phyloP scores from a whole-genome alignment of 1,140 invertebrate species.

The Belonocnema kinseyi region DNA sequence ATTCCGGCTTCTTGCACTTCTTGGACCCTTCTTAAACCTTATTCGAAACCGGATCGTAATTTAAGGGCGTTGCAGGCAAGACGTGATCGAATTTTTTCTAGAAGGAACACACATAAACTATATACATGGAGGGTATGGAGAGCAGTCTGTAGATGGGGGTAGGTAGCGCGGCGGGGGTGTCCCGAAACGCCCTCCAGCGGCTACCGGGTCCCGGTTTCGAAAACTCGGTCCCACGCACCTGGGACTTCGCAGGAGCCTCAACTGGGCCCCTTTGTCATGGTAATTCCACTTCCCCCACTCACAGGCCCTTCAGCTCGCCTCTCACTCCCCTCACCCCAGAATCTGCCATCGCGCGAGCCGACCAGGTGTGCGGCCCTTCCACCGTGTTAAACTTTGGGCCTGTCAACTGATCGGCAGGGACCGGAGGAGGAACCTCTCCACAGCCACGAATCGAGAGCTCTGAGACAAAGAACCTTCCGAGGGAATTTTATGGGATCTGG shows the following conservation, averaged over 20 bases:
- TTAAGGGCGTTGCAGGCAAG: constrained; percentile 35
- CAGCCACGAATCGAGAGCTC: constrained; percentile 41
- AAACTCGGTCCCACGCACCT: constrained; percentile 71
- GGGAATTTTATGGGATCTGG: constrained; percentile 10
- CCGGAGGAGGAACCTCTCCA: constrained; percentile 55
- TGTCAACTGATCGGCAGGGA: constrained; percentile 45
- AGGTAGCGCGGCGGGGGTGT: constrained; percentile 66
- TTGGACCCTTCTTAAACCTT: constrained; percentile 6
- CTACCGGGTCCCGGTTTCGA: constrained; percentile 61
- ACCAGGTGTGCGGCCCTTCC: constrained; percentile 64
- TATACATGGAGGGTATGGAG: constrained; percentile 32
- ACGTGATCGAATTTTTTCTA: constrained; percentile 43
- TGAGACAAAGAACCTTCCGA: constrained; percentile 48
- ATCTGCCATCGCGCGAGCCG: constrained; percentile 50
- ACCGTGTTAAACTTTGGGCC: constrained; percentile 40
- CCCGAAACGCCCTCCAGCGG: constrained; percentile 63
- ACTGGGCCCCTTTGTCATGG: constrained; percentile 67
- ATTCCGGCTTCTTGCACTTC: constrained; percentile 26
- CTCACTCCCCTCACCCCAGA: constrained; percentile 32
- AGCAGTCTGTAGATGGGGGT: not conserved
- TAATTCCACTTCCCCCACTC: constrained; percentile 57
- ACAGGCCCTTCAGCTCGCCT: constrained; percentile 29
- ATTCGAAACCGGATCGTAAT: constrained; percentile 27
- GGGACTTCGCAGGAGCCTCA: constrained; percentile 60
- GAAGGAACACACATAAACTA: constrained; percentile 37